Conservation (phyloP, 2,888 invertebrate species). For the Epiblema foenella region DNA sequence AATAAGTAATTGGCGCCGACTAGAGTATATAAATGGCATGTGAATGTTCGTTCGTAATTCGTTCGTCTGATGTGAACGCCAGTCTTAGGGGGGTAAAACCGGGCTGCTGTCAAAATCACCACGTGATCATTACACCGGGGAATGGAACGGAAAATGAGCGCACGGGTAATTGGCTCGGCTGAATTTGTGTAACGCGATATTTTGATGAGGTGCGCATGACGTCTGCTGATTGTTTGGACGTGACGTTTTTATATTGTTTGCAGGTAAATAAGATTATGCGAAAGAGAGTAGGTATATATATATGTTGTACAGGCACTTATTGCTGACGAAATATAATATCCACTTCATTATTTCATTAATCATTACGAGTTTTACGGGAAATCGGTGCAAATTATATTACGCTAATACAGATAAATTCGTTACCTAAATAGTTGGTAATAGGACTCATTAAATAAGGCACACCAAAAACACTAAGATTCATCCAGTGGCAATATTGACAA, state of each 20-base stretch:
- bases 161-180: constrained; percentile 78
- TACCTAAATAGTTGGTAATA: too few relatives aligned
- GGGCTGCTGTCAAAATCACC: constrained; percentile 82
- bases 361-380: too few relatives aligned
- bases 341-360: too few relatives aligned
- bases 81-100: constrained; percentile 54
- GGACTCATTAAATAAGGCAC: too few relatives aligned
- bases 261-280: not conserved
- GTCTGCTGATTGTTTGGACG: constrained; percentile 34
- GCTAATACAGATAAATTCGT: too few relatives aligned
- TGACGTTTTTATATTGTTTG: constrained; percentile 18
- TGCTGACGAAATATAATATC: too few relatives aligned
- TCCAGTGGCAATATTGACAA: not conserved
- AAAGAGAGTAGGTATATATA: not conserved
- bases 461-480: not conserved
- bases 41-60: constrained; percentile 29
- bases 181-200: constrained; percentile 82
- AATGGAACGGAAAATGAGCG: constrained; percentile 82
- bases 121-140: constrained; percentile 82
- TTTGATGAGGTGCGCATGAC: constrained; percentile 80
- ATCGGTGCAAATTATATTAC: too few relatives aligned
- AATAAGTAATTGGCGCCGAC: too few relatives aligned
- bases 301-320: too few relatives aligned
- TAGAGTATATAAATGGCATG: not conserved
- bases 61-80: constrained; percentile 40